Conservation (phyloP, 2,797 vertebrate genomes). For the Tiaroga cobitis region DNA sequence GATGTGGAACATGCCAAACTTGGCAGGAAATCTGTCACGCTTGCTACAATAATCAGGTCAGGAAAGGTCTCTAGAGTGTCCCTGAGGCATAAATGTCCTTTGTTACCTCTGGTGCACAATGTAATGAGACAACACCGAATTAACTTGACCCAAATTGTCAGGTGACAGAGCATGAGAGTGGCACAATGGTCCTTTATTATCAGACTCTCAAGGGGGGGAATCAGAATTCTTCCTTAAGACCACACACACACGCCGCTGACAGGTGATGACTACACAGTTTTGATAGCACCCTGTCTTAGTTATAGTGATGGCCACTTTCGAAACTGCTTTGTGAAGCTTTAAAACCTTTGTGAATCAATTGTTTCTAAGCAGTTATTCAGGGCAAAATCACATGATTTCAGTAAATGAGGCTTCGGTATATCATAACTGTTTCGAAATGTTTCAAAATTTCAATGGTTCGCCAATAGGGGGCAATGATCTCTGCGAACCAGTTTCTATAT, state of each 20-base stretch:
- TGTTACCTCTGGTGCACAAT: conserved; percentile 67
- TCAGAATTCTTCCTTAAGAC: conserved; percentile 47
- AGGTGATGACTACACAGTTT: conserved; percentile 15
- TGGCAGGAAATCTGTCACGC: conserved; percentile 7
- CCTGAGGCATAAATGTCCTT: conserved; percentile 49
- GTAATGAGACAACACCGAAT: conserved; percentile 76
- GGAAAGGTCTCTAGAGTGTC: conserved; percentile 56
- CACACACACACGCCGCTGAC: conserved; percentile 25
- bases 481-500: too few relatives aligned
- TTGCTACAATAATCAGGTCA: conserved; percentile 59
- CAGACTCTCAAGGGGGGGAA: conserved; percentile 55
- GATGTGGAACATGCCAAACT: conserved; percentile 16
- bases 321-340: not conserved
- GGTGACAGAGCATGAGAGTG: conserved; percentile 57
- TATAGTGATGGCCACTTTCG: not conserved
- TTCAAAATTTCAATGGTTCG: not conserved
- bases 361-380: not conserved
- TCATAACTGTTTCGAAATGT: not conserved
- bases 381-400: not conserved
- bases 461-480: too few relatives aligned
- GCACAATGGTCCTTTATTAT: conserved; percentile 45
- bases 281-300: not conserved
- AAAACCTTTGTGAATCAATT: not conserved
- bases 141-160: conserved; percentile 73
- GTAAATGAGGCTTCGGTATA: not conserved